Evolutionary conservation across 2,888 invertebrate species (phyloP), one percentile per base, ranked within the genome.

Genomic region (Conus canariensis): DNA sequence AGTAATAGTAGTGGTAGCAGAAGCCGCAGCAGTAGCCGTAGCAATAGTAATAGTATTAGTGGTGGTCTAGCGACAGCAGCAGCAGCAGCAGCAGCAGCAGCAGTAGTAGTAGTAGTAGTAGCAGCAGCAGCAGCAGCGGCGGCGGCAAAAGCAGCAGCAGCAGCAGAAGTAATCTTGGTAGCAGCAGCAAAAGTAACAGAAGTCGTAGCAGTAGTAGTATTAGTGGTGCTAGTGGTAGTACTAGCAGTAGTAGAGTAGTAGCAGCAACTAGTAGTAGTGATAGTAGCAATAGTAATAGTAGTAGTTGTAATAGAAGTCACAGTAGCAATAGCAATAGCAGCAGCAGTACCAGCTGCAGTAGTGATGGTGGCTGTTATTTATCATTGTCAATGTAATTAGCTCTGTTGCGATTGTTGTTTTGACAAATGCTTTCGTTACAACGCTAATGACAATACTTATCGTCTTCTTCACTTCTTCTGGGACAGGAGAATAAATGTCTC

Each of bases 31-130:
- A 59, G 70, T 14, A 22, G 70, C 22, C 7, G 70, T 22, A 22
- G 70, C 22, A 22, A 19, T 22, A 22, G 70, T 70, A 22, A 22
- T 22, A 22, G 70, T 70, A 14, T 25, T 30, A 12, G 4, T 60
- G 22, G 58, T 67, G n/a, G 58, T 67, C n/a, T 67, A 6, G 64
- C 64, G 2, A 67, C 74, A 74, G 74, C 74, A 74, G 74, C 74
- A 74, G 74, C 74, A 74, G 74, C 74, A 74, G 74, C 74, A 74
- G 74, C 74, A 74, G 74, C 74, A 74, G 74, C 74, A 74, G 74
- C 74, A 74, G 74, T n/a, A 74, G 74, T n/a, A 74, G 74, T n/a
- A 74, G 74, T n/a, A 74, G 74, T n/a, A 74, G 74, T n/a, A 74
- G 70, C 22, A 70, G 70, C 22, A 70, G 70, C 22, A 70, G 70